A percentile compares a stretch with the other conserved stretches of the same genome.
Conservation (phyloP, 2,113 vertebrate genomes). For the Spheniscus mendiculus region DNA sequence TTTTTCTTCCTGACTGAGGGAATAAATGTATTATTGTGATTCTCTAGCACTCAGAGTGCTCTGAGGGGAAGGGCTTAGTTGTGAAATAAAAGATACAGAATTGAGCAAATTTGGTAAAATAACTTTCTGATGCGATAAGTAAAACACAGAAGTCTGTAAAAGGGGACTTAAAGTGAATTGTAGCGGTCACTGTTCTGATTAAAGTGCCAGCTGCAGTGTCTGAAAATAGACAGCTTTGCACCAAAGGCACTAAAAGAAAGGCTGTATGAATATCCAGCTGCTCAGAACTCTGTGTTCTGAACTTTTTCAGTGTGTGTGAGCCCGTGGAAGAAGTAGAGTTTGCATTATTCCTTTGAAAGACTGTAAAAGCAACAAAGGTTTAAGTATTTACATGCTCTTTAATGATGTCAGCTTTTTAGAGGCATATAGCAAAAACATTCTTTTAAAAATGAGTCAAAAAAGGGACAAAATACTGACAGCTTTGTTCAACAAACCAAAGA, state of each 20-base stretch:
- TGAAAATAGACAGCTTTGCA: background rate
- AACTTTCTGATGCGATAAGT: background rate
- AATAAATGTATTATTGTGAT: background rate
- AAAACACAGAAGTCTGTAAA: background rate
- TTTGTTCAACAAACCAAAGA: background rate
- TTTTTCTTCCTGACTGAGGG: background rate
- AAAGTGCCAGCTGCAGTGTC: background rate
- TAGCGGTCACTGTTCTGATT: background rate
- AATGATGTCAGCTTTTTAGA: background rate
- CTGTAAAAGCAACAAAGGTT: background rate
- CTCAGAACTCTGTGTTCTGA: background rate
- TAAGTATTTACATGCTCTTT: background rate
- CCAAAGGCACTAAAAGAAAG: background rate
- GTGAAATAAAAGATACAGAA: background rate
- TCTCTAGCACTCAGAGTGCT: background rate
- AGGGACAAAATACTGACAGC: background rate
- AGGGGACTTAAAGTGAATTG: background rate
- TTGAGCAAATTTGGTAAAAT: background rate
- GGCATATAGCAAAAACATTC: background rate
- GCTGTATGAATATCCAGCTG: background rate
- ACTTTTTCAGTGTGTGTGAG: background rate
- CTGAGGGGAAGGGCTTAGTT: rapidly evolving
- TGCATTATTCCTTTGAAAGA: background rate
- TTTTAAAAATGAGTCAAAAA: background rate
- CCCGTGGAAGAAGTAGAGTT: background rate